Evolutionary conservation across 2,113 vertebrate species (phyloP), one percentile per base, ranked within the genome.

Genomic region (Triplophysa tibetana): DNA sequence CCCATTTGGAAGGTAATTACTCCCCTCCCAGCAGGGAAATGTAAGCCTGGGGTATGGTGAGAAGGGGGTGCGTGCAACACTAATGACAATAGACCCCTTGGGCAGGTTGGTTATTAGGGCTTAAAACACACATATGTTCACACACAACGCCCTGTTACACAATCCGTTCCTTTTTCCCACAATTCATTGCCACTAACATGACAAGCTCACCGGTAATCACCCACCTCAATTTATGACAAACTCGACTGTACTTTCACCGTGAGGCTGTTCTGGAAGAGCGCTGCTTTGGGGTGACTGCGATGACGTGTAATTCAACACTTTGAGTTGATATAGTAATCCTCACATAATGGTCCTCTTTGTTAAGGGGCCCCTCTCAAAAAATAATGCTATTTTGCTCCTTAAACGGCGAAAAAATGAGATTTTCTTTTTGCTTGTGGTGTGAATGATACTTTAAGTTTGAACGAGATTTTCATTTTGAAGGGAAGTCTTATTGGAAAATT

Each of bases 1-100:
- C 77, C 81, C 68, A 48, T 23, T 73, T 79, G 77, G 82, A 74
- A 66, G 79, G 85, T 78, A 82, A 82, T 82, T 82, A 82, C 68
- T 67, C 60, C 33, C 70, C 67, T 77, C 75, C 60, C 60, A 26
- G 14, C 62, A 74, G 68, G 83, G 77, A 85, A 82, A 88, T 87
- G 81, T 83, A 79, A 87, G 84, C 84, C 81, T 81, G 64, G 83
- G 86, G 86, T 85, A 2, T 2, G 2, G 82, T 80, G 82, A 81
- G 79, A 86, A 85, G 85, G 86, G 70, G 70, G 29, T 16, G 83
- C 79, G 89, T 86, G 88, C 88, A 87, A 81, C 75, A 80, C 83
- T 88, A 89, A 89, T 90, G 88, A 89, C 72, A 69, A 83, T 83
- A 81, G 56, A 60, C 23, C 78, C 70, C 72, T 64, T 38, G 41